These are phyloP conservation scores for Caenorhabditis sulstoni DNA, from an alignment of 2,888 invertebrate genomes.

Conservation along the genomic window DNA sequence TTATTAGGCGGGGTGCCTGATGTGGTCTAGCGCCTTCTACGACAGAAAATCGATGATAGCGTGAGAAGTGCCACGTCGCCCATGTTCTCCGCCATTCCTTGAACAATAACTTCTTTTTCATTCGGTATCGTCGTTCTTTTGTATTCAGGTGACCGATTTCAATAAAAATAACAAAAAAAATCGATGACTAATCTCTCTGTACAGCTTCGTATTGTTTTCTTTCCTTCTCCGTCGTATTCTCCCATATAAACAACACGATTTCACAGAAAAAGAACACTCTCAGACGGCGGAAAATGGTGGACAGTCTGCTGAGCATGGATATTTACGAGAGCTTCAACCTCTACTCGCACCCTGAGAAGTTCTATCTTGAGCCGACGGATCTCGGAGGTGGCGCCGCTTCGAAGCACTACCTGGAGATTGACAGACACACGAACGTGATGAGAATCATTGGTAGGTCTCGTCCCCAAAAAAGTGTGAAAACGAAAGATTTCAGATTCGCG, in stretches of 20 bases:
- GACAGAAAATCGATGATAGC: too few relatives aligned
- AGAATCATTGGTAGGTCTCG: constrained; percentile 48
- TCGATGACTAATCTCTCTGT: too few relatives aligned
- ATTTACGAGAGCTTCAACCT: constrained; percentile 72
- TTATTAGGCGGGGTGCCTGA: too few relatives aligned
- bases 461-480: background rate
- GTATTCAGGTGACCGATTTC: too few relatives aligned
- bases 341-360: constrained; percentile 73
- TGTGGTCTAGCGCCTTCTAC: too few relatives aligned
- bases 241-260: background rate
- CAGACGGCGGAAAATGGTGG: constrained; percentile 26
- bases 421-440: constrained; percentile 67
- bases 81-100: background rate
- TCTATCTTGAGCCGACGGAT: constrained; percentile 76
- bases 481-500: constrained; percentile 59
- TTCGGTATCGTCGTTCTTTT: too few relatives aligned
- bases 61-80: background rate
- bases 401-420: constrained; percentile 73
- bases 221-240: constrained; percentile 9
- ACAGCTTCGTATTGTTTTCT: background rate
- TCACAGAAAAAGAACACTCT: background rate
- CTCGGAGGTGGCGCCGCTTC: constrained; percentile 70
- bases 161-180: too few relatives aligned
- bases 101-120: background rate
- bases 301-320: constrained; percentile 52